These are phyloP conservation scores for Centropus unirufus DNA, from an alignment of 2,113 vertebrate species.

Conservation along the genomic window DNA sequence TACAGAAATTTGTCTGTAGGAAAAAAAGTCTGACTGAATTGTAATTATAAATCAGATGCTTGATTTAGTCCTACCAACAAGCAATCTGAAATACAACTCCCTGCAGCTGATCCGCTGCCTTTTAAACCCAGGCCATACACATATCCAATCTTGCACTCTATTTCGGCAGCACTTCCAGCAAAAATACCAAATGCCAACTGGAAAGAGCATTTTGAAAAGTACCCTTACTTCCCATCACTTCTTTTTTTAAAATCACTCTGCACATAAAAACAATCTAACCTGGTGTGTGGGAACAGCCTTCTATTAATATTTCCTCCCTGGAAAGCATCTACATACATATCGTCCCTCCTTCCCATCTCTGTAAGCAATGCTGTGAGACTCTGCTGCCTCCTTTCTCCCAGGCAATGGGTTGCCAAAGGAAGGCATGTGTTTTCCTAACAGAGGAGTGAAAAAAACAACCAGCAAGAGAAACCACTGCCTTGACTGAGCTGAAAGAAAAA, in stretches of 20 bases:
- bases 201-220: slow-evolving; percentile 11
- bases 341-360: neutral
- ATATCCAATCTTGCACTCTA: neutral
- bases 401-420: neutral
- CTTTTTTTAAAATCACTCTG: neutral
- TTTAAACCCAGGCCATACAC: neutral
- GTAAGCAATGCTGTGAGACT: neutral
- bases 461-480: neutral
- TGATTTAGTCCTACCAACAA: neutral
- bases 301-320: neutral
- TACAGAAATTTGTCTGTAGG: neutral
- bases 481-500: neutral
- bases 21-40: neutral
- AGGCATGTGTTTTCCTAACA: neutral
- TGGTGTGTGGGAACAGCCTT: neutral
- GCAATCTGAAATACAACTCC: neutral
- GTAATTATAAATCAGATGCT: neutral
- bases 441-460: neutral
- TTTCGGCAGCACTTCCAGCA: neutral
- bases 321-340: neutral
- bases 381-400: neutral
- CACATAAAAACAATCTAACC: neutral
- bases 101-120: neutral
- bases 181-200: neutral
- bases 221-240: neutral